phyloP scores from a whole-genome alignment of 2,113 vertebrate genomes.

The Cariama cristata region DNA sequence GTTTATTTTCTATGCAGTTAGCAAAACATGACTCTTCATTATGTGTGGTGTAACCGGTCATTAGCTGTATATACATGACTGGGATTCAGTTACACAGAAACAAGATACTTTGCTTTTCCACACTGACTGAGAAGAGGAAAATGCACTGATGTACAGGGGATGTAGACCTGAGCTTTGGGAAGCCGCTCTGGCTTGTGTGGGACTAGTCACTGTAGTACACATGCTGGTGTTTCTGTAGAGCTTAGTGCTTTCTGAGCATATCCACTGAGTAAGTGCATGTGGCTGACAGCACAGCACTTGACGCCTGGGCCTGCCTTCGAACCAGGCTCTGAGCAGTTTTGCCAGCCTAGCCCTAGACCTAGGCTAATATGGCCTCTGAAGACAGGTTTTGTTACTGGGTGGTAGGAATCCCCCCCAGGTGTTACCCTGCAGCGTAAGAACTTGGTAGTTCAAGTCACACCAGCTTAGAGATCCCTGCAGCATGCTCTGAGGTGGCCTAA shows the following conservation, averaged over 20 bases:
- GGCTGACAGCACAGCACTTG: rapidly evolving
- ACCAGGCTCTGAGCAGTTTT: neutral
- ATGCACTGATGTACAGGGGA: neutral
- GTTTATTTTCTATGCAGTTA: conserved; percentile 66
- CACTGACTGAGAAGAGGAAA: neutral
- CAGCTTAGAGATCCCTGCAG: neutral
- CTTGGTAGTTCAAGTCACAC: neutral
- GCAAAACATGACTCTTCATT: conserved; percentile 58
- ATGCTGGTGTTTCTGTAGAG: neutral
- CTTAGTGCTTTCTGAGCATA: neutral
- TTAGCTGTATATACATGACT: conserved; percentile 47
- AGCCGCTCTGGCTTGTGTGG: neutral
- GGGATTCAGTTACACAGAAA: conserved; percentile 54
- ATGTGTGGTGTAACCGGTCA: conserved; percentile 49
- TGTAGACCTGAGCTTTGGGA: neutral
- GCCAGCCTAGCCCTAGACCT: neutral
- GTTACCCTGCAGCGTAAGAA: neutral
- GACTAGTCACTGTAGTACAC: neutral
- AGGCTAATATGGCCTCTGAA: neutral
- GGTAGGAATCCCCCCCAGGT: neutral
- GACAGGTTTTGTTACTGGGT: neutral
- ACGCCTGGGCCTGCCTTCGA: neutral
- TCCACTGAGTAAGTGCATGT: neutral
- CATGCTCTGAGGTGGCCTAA: neutral
- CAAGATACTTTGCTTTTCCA: conserved; percentile 11